Base-by-base conservation (phyloP, 2,113 vertebrate species). In the Thunnus thynnus region DNA sequence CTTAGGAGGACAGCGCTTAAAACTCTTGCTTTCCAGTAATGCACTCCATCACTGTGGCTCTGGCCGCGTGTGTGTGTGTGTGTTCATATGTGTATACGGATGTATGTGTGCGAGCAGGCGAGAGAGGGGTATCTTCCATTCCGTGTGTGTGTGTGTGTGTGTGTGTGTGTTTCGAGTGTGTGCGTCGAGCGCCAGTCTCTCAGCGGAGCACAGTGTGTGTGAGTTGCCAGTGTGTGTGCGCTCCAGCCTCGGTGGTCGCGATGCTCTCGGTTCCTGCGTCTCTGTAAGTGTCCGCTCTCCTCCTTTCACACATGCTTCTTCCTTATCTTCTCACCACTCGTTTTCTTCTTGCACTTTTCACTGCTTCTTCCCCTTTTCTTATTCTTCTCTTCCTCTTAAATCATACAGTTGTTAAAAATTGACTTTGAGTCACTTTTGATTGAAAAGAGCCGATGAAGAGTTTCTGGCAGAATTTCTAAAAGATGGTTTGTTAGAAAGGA, bases 1-100 rank as follows among this genome's bases (percentile, higher is more conserved):
- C 82, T 95, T 95, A 95, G 89, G 92, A 93, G 90, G 91, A 88
- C 89, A 92, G 93, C 86, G 22, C 92, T 94, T 95, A 91, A 93
- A 94, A 95, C 83, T 94, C 92, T 82, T 91, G 92, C 94, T 95
- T 94, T 95, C 88, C 92, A 94, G 93, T 95, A 95, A 95, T 95
- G 89, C 89, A 94, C 89, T 22, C 93, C 90, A 93, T 95, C 94
- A 93, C 61, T 74, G 76, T 48, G 82, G 62, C 74, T 80, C 69
- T 76, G 87, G 76, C 76, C 67, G 69, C 25, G 72, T 70, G 64
- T 78, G 74, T 61, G 30, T 73, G 41, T 56, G 72, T 65, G 46
- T 48, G 58, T 72, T 48, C 18, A 18, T 78, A 56, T 32, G 55
- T 71, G 83, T 66, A 75, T 22, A 48, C 56, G 52, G 56, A 52